Evolutionary conservation across 2,888 invertebrate genomes (phyloP).

Genomic region (Brachypalpus laphriformis): DNA sequence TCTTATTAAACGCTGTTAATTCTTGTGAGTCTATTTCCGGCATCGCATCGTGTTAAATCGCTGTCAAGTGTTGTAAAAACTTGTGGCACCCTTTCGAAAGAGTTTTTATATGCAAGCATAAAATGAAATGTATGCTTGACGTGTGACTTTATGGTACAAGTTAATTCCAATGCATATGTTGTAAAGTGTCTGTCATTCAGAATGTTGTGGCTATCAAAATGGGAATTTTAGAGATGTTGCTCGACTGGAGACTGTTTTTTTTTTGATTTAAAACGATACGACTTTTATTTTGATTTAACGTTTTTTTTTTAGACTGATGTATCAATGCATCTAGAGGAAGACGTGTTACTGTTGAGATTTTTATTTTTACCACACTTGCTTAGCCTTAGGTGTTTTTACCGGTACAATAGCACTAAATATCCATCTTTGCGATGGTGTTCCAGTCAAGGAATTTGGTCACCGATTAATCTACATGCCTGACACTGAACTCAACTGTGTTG

Average conservation of each 20-base stretch:
- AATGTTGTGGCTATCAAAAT: conserved; percentile 10
- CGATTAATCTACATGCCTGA: too few relatives aligned
- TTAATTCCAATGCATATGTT: conserved; percentile 11
- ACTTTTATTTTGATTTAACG: background rate
- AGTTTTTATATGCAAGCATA: conserved; percentile 11
- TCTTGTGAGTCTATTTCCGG: conserved; percentile 25
- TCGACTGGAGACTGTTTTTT: background rate
- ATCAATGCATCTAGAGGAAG: too few relatives aligned
- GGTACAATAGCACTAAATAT: too few relatives aligned
- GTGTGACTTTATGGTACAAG: conserved; percentile 12
- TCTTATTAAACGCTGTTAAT: background rate
- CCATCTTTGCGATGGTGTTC: too few relatives aligned
- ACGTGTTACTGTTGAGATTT: too few relatives aligned
- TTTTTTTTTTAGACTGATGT: too few relatives aligned
- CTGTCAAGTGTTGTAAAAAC: conserved; percentile 23
- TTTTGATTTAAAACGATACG: background rate
- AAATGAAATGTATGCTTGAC: conserved; percentile 21
- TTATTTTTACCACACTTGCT: too few relatives aligned
- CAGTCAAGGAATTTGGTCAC: too few relatives aligned
- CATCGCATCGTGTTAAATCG: conserved; percentile 17
- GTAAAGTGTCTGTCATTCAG: conserved; percentile 21
- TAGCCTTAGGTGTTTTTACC: too few relatives aligned
- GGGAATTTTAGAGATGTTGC: background rate
- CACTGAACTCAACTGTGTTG: too few relatives aligned
- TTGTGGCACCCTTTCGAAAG: conserved; percentile 23